Evolutionary conservation across 2,113 vertebrate genomes (phyloP), one percentile per base, ranked within the genome.

Genomic region (Haliaeetus leucogaster): DNA sequence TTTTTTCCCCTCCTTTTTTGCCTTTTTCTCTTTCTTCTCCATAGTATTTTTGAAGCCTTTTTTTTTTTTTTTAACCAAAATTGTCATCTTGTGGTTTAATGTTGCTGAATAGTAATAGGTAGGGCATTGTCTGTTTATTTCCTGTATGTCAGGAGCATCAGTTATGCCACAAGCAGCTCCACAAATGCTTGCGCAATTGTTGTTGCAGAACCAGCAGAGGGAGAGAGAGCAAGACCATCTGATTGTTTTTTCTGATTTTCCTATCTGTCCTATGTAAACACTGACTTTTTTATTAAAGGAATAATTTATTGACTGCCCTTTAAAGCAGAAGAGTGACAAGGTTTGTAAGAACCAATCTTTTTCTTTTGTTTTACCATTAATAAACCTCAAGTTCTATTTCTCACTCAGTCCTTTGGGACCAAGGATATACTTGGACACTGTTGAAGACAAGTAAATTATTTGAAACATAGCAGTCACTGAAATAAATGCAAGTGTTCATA

Each of bases 181-280:
- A 17, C 0, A 1, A 62, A 10, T 11, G 13, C 38, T n/a, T 34
- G 19, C 3, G 2, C 22, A 15, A 20, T 13, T 56, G 8, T 36
- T 9, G 3, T 6, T 48, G 40, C 76, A 68, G 32, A 29, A 55
- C 7, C 7, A n/a, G 5, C 18, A 40, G 32, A 20, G 32, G 42
- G 34, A 53, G 52, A 79, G 13, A 63, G 11, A 53, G 47, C 21
- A 47, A 59, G 21, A 63, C 16, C 9, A 76, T 17, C 22, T 30
- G 19, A n/a, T 10, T 40, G 4, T 18, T 92, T 63, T 63, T 80
- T 62, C 48, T 73, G 26, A 48, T 93, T 93, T 95, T 84, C 36
- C 36, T 65, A 7, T 47, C 18, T 29, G 6, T 43, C 36, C 29
- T 48, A 13, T 45, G 47, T 71, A 74, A 84, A 59, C 32, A 42